These are phyloP conservation scores for Drosophila nr. perissopoda DNA, from an alignment of 2,888 invertebrate genomes.

Conservation along the genomic window DNA sequence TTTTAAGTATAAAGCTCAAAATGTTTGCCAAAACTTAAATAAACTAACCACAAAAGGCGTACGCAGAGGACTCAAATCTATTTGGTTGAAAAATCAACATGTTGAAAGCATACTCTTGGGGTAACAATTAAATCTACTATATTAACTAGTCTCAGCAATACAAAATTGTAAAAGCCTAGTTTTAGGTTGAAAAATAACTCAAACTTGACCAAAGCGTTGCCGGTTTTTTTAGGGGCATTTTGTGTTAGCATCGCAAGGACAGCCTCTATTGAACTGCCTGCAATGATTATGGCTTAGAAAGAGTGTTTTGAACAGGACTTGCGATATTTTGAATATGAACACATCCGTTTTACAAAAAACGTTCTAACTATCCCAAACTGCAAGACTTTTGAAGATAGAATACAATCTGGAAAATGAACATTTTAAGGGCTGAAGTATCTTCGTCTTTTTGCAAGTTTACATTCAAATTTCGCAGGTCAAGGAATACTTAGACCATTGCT, in stretches of 20 bases:
- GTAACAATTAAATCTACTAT: background rate
- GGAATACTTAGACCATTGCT: background rate
- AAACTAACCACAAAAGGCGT: slow-evolving; percentile 12
- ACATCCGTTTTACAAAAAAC: no score
- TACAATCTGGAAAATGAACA: background rate
- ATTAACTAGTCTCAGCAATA: background rate
- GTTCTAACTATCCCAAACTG: fast-evolving
- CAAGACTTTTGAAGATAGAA: no score
- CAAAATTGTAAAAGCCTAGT: no score
- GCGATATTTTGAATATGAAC: no score
- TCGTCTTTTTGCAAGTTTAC: background rate
- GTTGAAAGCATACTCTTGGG: background rate
- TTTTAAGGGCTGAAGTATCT: background rate
- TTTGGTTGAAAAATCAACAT: background rate
- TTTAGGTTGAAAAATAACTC: no score
- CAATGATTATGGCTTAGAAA: background rate
- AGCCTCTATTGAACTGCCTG: background rate
- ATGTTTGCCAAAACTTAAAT: slow-evolving; percentile 9
- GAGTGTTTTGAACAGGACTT: no score
- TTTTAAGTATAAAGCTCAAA: slow-evolving; percentile 18
- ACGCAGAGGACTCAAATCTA: background rate
- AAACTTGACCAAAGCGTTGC: background rate
- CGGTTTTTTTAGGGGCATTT: no score
- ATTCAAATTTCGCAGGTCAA: background rate
- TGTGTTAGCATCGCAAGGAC: background rate